Base-by-base conservation (phyloP, 1,140 invertebrate genomes). In the Elysia chlorotica region DNA sequence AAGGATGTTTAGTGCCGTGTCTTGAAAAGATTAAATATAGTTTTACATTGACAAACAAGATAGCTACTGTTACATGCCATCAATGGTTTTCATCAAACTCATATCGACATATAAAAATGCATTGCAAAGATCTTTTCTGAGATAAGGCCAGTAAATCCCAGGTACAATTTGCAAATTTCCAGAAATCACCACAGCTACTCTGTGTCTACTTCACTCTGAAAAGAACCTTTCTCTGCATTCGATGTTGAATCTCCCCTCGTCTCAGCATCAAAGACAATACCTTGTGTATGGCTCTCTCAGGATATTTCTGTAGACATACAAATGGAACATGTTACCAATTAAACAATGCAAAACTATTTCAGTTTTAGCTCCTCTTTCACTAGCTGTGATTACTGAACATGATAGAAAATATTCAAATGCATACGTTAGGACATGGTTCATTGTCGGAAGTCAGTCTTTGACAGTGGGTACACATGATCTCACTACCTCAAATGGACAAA, bases 181-280 rank as follows among this genome's bases (percentile, higher is more conserved):
- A n/a, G n/a, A n/a, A n/a, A n/a, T n/a, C n/a, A n/a, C n/a, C n/a
- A n/a, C n/a, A n/a, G n/a, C n/a, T n/a, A n/a, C n/a, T n/a, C n/a
- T 4, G 38, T 68, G 0, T 53, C 88, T 86, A 92, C 77, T 92
- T 95, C 17, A 99, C 89, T 82, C 98, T 90, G 86, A 96, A 99
- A 1, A 99, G 89, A 93, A 99, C 96, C 91, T 98, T 99, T 66
- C 97, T 91, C 86, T 99, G 97, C 90, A 96, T 92, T 62, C 96
- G 90, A 88, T 99, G 94, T 80, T 99, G 96, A 48, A 99, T 87
- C 86, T 99, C 97, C 5, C 96, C 98, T 63, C 97, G 90, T 38
- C 96, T 89, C 74, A 99, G 93, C 95, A 99, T 96, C 5, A 93
- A 93, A 73, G 95, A 91, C 79, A 99, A 92, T 28, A 99, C 96